phyloP scores from a whole-genome alignment of 2,888 invertebrate genomes.

The Acanthoscelides obtectus region DNA sequence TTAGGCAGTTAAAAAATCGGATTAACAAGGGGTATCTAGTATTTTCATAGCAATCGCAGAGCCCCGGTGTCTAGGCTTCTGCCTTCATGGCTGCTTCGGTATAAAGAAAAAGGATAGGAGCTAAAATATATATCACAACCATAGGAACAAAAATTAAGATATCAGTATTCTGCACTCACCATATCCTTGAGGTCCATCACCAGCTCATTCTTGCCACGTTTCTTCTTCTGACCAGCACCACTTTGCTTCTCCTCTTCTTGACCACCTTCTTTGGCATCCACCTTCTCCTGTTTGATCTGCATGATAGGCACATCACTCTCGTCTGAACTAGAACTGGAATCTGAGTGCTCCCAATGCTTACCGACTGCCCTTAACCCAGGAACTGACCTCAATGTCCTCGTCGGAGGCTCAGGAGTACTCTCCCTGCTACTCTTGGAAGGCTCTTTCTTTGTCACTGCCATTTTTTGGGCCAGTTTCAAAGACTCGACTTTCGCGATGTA shows the following conservation, averaged over 20 bases:
- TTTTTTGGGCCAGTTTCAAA: slow-evolving; percentile 7
- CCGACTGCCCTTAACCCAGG: slow-evolving; percentile 73
- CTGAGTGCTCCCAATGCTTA: slow-evolving; percentile 81
- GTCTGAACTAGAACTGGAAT: slow-evolving; percentile 53
- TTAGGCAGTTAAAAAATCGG: too few species aligned
- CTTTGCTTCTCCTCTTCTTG: slow-evolving; percentile 24
- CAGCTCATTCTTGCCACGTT: slow-evolving; percentile 58
- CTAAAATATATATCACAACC: too few species aligned
- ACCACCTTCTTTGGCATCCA: slow-evolving; percentile 40
- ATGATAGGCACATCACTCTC: slow-evolving; percentile 21
- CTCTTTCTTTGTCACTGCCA: slow-evolving; percentile 14
- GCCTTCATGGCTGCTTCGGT: too few species aligned
- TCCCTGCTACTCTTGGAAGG: slow-evolving; percentile 10
- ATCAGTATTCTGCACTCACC: too few species aligned
- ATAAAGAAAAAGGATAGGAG: too few species aligned
- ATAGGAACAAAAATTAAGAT: too few species aligned
- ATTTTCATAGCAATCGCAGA: too few species aligned
- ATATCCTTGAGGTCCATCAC: slow-evolving; percentile 81
- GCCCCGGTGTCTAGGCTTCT: too few species aligned
- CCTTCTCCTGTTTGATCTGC: slow-evolving; percentile 40
- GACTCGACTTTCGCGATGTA: slow-evolving; percentile 11
- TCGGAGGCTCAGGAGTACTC: slow-evolving; percentile 30
- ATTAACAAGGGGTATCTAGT: too few species aligned
- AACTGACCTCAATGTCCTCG: slow-evolving; percentile 62
- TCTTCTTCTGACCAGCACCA: slow-evolving; percentile 43